A percentile compares a stretch with the other conserved stretches of the same genome.
These are phyloP conservation scores for Poecilobothrus nobilitatus DNA, from an alignment of 2,888 invertebrate genomes.

Conservation along the genomic window DNA sequence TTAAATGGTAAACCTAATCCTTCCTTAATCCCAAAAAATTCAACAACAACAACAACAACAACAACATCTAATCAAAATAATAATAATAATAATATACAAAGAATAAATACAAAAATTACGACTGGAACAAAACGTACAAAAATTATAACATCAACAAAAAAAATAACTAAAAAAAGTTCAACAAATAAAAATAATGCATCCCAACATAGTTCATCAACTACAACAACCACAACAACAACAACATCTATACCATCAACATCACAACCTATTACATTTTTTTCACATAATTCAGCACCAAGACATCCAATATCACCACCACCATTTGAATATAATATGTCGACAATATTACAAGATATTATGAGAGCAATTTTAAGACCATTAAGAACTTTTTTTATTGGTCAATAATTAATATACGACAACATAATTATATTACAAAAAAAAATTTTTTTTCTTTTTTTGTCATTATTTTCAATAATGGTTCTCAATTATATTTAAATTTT, in stretches of 20 bases:
- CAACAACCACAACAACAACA: neutral
- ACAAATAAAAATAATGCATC: neutral
- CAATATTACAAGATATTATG: neutral
- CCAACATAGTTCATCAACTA: neutral
- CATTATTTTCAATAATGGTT: too few relatives aligned
- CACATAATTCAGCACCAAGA: neutral
- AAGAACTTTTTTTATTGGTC: neutral
- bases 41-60: neutral
- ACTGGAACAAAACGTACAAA: neutral
- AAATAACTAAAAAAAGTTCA: too few relatives aligned
- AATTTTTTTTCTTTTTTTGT: too few relatives aligned
- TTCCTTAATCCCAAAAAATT: neutral
- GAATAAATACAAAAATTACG: neutral
- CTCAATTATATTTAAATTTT: too few relatives aligned
- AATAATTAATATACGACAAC: too few relatives aligned
- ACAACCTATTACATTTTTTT: neutral
- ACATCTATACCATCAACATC: neutral
- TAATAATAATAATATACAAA: neutral
- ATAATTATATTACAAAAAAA: too few relatives aligned
- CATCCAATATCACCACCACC: neutral
- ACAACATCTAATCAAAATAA: neutral
- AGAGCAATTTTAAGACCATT: neutral
- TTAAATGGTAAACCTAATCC: neutral
- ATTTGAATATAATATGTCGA: conserved; percentile 4
- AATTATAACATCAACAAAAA: neutral